A percentile compares a stretch with the other conserved stretches of the same genome.
Conservation (phyloP, 2,113 vertebrate genomes). For the Amphiprion percula region DNA sequence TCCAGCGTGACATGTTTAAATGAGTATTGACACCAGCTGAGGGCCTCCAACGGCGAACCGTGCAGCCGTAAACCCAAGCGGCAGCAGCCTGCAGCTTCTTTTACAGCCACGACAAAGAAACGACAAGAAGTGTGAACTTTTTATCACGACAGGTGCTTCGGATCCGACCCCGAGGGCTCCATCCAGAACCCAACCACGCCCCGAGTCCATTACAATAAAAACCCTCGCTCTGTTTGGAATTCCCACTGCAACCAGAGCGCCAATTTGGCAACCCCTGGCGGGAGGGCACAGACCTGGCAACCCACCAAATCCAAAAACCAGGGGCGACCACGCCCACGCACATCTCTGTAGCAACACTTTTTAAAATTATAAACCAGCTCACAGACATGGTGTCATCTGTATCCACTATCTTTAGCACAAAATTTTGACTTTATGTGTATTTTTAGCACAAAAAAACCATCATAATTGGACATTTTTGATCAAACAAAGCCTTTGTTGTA, state of each 20-base stretch:
- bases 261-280: constrained; percentile 60
- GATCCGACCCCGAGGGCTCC: too few species aligned
- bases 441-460: too few species aligned
- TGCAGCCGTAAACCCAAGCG: constrained; percentile 27
- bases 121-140: constrained; percentile 44
- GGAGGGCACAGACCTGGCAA: constrained; percentile 38
- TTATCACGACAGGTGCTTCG: constrained; percentile 29
- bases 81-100: constrained; percentile 29
- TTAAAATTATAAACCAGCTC: background rate
- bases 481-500: constrained; percentile 30
- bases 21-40: constrained; percentile 81
- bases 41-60: constrained; percentile 65
- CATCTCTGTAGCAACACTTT: too few species aligned
- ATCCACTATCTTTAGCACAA: constrained; percentile 5
- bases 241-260: constrained; percentile 58
- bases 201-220: constrained; percentile 56
- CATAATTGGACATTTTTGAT: constrained; percentile 31
- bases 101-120: constrained; percentile 8
- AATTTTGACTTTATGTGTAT: too few species aligned
- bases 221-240: constrained; percentile 30
- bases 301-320: constrained; percentile 29
- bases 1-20: constrained; percentile 72
- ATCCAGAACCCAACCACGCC: constrained; percentile 56
- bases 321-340: constrained; percentile 34
- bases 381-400: background rate